Evolutionary conservation across 2,797 vertebrate genomes (phyloP).

Genomic region (Amniataba percoides): DNA sequence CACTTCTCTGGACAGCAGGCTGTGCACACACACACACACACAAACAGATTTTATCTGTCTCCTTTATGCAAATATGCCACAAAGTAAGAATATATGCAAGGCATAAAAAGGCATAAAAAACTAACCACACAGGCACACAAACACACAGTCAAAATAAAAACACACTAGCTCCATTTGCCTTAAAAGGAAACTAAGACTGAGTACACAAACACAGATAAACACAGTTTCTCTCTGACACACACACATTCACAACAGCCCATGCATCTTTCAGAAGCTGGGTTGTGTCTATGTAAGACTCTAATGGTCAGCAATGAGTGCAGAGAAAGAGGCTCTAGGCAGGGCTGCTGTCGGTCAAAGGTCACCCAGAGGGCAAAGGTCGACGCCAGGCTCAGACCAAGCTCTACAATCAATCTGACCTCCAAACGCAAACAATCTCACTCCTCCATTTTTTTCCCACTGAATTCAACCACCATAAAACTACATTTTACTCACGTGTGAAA

Average conservation of each 20-base stretch:
- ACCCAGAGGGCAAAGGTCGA: slow-evolving; percentile 63
- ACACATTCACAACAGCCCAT: slow-evolving; percentile 49
- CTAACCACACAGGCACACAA: slow-evolving; percentile 34
- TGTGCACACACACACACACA: neutral
- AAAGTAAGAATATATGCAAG: slow-evolving; percentile 13
- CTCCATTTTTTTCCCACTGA: neutral
- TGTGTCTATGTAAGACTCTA: slow-evolving; percentile 56
- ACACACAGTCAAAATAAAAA: slow-evolving; percentile 43
- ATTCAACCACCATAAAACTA: neutral
- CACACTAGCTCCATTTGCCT: slow-evolving; percentile 38
- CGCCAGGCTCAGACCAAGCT: slow-evolving; percentile 15
- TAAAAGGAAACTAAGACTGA: slow-evolving; percentile 46
- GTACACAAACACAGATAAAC: slow-evolving; percentile 30
- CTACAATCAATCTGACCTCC: slow-evolving; percentile 23
- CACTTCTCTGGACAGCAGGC: slow-evolving; percentile 52
- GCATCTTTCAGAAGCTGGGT: slow-evolving; percentile 67
- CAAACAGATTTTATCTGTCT: slow-evolving; percentile 22
- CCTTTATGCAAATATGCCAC: slow-evolving; percentile 39
- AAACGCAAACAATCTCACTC: neutral
- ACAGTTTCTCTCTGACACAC: slow-evolving; percentile 26
- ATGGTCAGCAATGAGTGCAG: slow-evolving; percentile 56
- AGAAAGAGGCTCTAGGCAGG: slow-evolving; percentile 55
- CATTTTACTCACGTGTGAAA: neutral
- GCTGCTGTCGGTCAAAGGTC: slow-evolving; percentile 59
- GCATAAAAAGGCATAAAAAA: slow-evolving; percentile 17